phyloP scores from a whole-genome alignment of 2,113 vertebrate genomes.

The Pagrus major region DNA sequence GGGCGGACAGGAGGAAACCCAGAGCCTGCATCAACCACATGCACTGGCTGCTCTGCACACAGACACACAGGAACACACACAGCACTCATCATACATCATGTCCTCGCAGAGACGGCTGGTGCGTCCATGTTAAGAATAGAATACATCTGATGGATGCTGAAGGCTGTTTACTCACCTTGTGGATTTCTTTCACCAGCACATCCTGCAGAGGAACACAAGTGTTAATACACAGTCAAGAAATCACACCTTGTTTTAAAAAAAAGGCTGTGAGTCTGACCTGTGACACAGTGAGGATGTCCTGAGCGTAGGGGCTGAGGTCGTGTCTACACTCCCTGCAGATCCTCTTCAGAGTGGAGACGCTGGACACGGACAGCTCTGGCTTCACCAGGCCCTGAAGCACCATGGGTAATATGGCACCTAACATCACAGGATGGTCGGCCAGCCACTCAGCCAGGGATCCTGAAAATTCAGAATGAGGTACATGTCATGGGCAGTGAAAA shows the following conservation, averaged over 20 bases:
- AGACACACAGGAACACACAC: conserved; percentile 25
- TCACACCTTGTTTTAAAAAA: not conserved
- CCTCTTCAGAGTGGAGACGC: conserved; percentile 96
- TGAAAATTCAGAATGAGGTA: conserved; percentile 50
- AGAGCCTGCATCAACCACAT: conserved; percentile 99
- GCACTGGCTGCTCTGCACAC: conserved; percentile 93
- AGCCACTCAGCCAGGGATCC: conserved; percentile 97
- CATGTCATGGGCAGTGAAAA: not conserved
- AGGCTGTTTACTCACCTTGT: conserved; percentile 89
- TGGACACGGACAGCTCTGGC: conserved; percentile 94
- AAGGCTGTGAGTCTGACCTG: conserved; percentile 85
- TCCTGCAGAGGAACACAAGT: conserved; percentile 80
- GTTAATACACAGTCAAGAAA: not conserved
- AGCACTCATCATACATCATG: conserved; percentile 19
- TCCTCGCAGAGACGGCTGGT: not conserved
- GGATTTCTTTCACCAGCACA: conserved; percentile 93
- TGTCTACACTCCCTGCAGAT: conserved; percentile 97
- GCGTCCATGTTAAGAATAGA: not conserved
- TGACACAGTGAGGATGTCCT: conserved; percentile 93
- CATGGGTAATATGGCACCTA: conserved; percentile 92
- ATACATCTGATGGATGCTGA: not conserved
- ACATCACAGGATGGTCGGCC: conserved; percentile 96
- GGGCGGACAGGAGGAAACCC: conserved; percentile 94
- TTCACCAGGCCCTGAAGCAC: conserved; percentile 94
- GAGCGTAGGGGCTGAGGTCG: conserved; percentile 90